Base-by-base conservation (phyloP, 1,140 invertebrate species). In the Cyphomyrmex costatus region DNA sequence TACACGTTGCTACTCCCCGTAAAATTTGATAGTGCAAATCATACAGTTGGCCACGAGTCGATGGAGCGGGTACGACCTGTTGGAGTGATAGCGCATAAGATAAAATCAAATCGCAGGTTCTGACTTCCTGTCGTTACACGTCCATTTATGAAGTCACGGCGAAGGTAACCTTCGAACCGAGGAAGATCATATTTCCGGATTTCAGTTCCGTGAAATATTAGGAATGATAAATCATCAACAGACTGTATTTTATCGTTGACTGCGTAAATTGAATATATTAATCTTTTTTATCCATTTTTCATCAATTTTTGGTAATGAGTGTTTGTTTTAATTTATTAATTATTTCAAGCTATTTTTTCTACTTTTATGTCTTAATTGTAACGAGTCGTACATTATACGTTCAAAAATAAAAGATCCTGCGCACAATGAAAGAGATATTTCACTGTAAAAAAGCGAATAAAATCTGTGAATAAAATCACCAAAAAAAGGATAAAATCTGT, bases 111-210 rank as follows among this genome's bases (percentile, higher is more conserved):
- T 58, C 49, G 63, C 51, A n/a, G 56, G n/a, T 60, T 16, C 51
- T 46, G 51, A 58, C 49, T 82, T 82, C 68, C 66, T 58, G 53
- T 82, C 79, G 33, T 80, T 46, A 16, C 24, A 51, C 79, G 53
- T 80, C 7, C 63, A 53, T 68, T n/a, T 70, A 56, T 24, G 33
- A 19, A 82, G 33, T 82, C 65, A 73, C 79, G 79, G 16, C 36
- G 16, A 10, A 82, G 7, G n/a, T 36, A 56, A 70, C 51, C 79
- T 82, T 30, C 66, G 79, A 46, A 73, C 51, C 19, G 10, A 6
- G 36, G 30, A 80, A 80, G 79, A 71, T 73, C 53, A 56, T 71
- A 51, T 82, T 82, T 71, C 78, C 66, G 78, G 65, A 82, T 71
- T 70, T 71, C 51, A 58, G 16, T 58, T 16, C 42, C 21, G 56